A percentile compares a stretch with the other conserved stretches of the same genome.
These are phyloP conservation scores for Nannobrachium achirus DNA, from an alignment of 2,113 vertebrate genomes.

Conservation along the genomic window DNA sequence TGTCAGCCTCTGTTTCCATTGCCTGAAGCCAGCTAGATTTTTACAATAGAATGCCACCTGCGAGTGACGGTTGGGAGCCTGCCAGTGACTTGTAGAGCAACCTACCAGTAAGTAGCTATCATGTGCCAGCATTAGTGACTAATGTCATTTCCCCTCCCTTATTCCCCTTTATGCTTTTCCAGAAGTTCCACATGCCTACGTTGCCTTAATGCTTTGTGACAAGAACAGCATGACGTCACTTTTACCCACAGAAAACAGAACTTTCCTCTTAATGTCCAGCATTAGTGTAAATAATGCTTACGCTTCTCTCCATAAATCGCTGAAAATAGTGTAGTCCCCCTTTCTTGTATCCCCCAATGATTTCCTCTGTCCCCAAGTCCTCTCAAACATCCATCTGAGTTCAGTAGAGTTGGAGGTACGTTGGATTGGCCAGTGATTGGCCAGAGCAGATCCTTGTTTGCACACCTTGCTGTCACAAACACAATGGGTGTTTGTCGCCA, in stretches of 20 bases:
- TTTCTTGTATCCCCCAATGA: not conserved
- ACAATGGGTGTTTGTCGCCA: slow-evolving; percentile 8
- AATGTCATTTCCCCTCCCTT: too few species aligned
- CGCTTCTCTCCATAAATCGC: slow-evolving; percentile 23
- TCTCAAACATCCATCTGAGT: slow-evolving; percentile 16
- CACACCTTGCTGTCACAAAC: slow-evolving; percentile 10
- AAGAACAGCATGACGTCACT: slow-evolving; percentile 20
- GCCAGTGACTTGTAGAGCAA: too few species aligned
- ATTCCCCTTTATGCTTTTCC: slow-evolving; percentile 6
- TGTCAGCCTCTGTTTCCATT: too few species aligned
- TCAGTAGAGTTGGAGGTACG: slow-evolving; percentile 19
- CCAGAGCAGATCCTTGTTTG: not conserved
- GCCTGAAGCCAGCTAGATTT: too few species aligned
- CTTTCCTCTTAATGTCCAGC: slow-evolving; percentile 52
- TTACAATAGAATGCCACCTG: too few species aligned
- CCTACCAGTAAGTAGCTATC: too few species aligned
- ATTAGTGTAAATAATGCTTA: slow-evolving; percentile 28
- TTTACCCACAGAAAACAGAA: slow-evolving; percentile 36
- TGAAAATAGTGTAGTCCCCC: slow-evolving; percentile 12
- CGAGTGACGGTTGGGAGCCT: too few species aligned
- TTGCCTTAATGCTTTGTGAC: slow-evolving; percentile 28
- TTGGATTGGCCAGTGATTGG: slow-evolving; percentile 1
- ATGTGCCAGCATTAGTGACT: too few species aligned
- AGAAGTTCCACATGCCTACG: slow-evolving; percentile 43
- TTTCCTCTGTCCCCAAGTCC: not conserved